These are phyloP conservation scores for Euglossa dilemma DNA, from an alignment of 1,140 invertebrate genomes.

Conservation along the genomic window DNA sequence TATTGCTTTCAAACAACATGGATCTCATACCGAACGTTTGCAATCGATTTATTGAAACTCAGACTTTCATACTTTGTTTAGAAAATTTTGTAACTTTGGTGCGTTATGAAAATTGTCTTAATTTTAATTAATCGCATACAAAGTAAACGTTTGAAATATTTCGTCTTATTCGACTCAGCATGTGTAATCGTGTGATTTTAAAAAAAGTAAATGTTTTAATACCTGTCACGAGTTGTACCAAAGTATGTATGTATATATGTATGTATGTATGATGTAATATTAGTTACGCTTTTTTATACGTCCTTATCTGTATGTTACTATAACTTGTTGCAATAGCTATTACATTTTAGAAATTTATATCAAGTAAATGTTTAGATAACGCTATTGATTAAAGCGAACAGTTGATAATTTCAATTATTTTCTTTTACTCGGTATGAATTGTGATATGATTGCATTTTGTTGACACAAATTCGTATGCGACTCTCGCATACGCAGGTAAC, in stretches of 20 bases:
- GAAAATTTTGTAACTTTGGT: neutral
- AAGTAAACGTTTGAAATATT: neutral
- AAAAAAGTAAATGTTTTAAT: neutral
- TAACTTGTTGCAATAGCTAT: conserved; percentile 1
- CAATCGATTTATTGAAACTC: neutral
- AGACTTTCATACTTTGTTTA: conserved; percentile 30
- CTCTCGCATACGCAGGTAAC: neutral
- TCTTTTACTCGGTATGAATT: conserved; percentile 15
- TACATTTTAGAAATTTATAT: conserved; percentile 10
- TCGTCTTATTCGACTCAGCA: neutral
- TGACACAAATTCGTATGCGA: neutral
- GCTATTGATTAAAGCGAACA: conserved; percentile 25
- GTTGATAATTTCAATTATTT: conserved; percentile 20
- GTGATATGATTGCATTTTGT: conserved; percentile 45
- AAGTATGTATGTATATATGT: neutral
- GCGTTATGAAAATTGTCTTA: conserved; percentile 2
- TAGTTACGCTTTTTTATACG: neutral
- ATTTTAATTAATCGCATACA: neutral
- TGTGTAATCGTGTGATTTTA: neutral
- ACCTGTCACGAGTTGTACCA: neutral
- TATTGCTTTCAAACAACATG: conserved; percentile 25
- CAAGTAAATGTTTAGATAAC: conserved; percentile 12
- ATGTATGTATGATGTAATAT: neutral
- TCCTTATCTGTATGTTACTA: neutral
- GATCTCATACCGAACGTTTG: neutral